Base-by-base conservation (phyloP, 2,888 invertebrate species). In the Troides helena region DNA sequence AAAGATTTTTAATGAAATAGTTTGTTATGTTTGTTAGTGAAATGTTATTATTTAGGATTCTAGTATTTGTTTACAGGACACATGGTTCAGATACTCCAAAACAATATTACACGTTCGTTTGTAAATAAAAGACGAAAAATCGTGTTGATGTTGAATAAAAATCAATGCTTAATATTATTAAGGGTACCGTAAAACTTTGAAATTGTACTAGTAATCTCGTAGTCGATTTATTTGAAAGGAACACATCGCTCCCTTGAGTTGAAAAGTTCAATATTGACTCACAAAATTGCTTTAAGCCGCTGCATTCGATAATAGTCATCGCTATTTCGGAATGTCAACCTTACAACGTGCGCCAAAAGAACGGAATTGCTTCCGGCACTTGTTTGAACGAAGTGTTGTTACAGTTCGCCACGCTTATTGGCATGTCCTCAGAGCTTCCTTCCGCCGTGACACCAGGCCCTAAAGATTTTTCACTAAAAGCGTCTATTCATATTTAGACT, bases 221-320 rank as follows among this genome's bases (percentile, higher is more conserved):
- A 74, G 72, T 74, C 79, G 77, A 78, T 81, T 86, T 85, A 86
- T 86, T 86, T 81, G 77, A 79, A 78, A 80, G 82, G 84, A 85
- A 87, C 87, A 87, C 89, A 86, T 86, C 85, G 85, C 80, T 84
- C 81, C 82, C 81, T 80, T 82, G 82, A 86, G 82, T 87, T 88
- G 85, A 86, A 86, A 89, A 89, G 85, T 88, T 85, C 86, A 90
- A 91, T 91, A 90, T 92, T 91, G 87, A 90, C 89, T 86, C 82
- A 81, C 86, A 86, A 90, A 91, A 90, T 92, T 90, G 89, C 89
- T 89, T 88, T 89, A 90, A 89, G 87, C 84, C 86, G 81, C 76
- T 86, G 86, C 86, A 87, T 81, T 77, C 84, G 85, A 89, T 90
- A 87, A 88, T 86, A 83, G 81, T 78, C 72, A 77, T 80, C 78